Base-by-base conservation (phyloP, 2,888 invertebrate genomes). In the Hoplodrina ambigua region DNA sequence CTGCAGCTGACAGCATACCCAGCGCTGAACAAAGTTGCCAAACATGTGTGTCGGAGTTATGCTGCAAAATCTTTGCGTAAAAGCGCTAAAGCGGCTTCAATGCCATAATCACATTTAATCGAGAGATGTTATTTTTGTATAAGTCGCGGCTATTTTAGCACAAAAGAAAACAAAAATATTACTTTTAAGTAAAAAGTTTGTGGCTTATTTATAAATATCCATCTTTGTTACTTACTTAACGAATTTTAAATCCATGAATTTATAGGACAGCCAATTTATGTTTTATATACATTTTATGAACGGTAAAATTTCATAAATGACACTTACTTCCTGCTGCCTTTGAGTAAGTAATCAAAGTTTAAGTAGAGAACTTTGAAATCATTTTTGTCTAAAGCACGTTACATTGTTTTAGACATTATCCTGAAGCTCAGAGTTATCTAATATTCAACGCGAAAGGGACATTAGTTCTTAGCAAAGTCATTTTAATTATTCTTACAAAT, bases 401-500 rank as follows among this genome's bases (percentile, higher is more conserved):
- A 1, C 13, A 19, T 17, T 41, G 3, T 55, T 15, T 25, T 41
- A 30, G 52, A 49, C 25, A 46, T 72, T 58, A 19, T 41, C 7
- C 4, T 17, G 10, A 67, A 33, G 20, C 20, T 17, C 3, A 56
- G 49, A 62, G 49, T 53, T 52, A 53, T 69, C 13, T 49, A 57
- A 68, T 17, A 57, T 73, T n/a, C 33, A 74, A 69, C 30, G 61
- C 41, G 41, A 44, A 60, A 61, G 57, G 73, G 58, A 69, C 49
- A 73, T 73, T 53, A 73, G 57, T 50, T 73, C 57, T 53, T 33
- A 58, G 56, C 74, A 3, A 53, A 61, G 19, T 69, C 49, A 73
- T 73, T 73, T 66, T 69, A 73, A 74, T 73, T 68, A 69, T 74
- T 74, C 73, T 53, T 19, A 53, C 57, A 68, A 73, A 74, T 69